Conservation (phyloP, 2,888 invertebrate species). For the Hartigia nigra region DNA sequence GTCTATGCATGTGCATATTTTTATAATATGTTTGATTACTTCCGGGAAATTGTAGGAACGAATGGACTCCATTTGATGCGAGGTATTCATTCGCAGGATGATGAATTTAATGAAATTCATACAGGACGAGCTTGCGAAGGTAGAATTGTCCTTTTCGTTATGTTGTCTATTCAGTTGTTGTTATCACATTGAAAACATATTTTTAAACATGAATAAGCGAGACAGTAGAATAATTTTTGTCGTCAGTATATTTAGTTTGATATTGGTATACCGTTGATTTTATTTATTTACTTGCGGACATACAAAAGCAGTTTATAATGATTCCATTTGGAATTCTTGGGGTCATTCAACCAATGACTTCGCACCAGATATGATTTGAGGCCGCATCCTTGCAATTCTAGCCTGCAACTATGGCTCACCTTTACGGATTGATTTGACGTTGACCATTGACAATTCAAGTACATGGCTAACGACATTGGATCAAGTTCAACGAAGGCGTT, state of each 20-base stretch:
- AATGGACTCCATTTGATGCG: background rate
- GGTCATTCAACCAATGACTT: background rate
- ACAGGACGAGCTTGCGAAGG: background rate
- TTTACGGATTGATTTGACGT: background rate
- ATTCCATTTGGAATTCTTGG: background rate
- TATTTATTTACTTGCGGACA: background rate
- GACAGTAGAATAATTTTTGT: background rate
- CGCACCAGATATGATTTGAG: background rate
- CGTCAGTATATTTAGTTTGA: background rate
- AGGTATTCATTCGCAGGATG: background rate
- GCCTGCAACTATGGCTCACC: background rate
- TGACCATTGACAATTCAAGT: conserved; percentile 5
- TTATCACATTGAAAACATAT: background rate
- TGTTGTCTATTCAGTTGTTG: background rate
- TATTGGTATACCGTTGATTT: background rate
- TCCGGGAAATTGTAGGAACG: background rate
- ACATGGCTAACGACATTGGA: background rate
- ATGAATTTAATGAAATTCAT: background rate
- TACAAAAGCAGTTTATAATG: background rate
- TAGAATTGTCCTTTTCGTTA: background rate
- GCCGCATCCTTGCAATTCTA: background rate
- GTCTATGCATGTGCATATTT: background rate
- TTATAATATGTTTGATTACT: background rate
- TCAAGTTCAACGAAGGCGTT: conserved; percentile 9
- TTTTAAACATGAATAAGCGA: background rate